Conservation (phyloP, 2,797 vertebrate species). For the Sphenopsis melanotis region DNA sequence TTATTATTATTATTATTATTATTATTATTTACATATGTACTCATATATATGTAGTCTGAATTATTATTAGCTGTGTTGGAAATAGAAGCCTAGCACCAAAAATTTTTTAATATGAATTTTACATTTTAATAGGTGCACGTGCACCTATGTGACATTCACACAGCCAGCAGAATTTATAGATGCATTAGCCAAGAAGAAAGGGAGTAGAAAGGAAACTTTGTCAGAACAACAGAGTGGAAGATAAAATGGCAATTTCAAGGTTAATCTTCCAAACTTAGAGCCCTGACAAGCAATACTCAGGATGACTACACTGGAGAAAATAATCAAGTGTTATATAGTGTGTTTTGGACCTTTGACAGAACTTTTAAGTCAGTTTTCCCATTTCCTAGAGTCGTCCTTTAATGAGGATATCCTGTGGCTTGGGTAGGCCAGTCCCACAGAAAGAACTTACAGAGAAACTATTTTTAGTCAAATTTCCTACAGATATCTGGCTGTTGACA, state of each 20-base stretch:
- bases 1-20: accelerated
- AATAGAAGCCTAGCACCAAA: not conserved
- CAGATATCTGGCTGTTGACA: not conserved
- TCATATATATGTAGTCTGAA: not conserved
- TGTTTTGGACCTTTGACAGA: not conserved
- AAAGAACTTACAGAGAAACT: not conserved
- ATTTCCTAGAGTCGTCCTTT: not conserved
- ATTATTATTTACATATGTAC: too few species aligned
- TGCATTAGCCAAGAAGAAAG: not conserved
- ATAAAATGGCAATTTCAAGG: not conserved
- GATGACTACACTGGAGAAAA: not conserved
- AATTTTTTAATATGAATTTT: not conserved
- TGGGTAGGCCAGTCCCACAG: not conserved
- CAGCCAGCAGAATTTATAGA: not conserved
- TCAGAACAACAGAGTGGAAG: not conserved
- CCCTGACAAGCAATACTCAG: not conserved
- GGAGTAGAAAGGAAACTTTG: not conserved
- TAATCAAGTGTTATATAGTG: not conserved
- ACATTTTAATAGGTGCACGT: accelerated
- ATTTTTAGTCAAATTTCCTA: not conserved
- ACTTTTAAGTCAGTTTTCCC: not conserved
- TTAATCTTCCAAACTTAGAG: not conserved
- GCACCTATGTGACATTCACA: accelerated
- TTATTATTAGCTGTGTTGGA: not conserved
- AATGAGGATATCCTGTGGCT: not conserved